A percentile compares a stretch with the other conserved stretches of the same genome.
phyloP scores from a whole-genome alignment of 2,888 invertebrate species.

The Papilio gigon region DNA sequence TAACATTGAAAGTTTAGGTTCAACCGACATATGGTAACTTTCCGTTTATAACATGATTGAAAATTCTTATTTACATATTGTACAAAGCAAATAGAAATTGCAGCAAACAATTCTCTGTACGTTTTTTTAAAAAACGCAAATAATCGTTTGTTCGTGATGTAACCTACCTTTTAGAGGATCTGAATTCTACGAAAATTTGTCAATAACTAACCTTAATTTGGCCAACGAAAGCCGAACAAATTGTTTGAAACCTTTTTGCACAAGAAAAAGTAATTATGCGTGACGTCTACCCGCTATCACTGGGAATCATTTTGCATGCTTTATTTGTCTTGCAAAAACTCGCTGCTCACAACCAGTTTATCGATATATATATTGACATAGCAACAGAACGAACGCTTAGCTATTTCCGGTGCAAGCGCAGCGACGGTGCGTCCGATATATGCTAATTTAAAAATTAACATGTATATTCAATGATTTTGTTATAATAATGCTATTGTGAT shows the following conservation, averaged over 20 bases:
- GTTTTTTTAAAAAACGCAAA: no score
- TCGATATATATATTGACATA: background rate
- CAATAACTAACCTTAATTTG: no score
- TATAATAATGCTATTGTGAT: background rate
- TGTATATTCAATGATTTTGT: background rate
- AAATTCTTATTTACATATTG: background rate
- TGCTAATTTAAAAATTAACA: slow-evolving; percentile 13
- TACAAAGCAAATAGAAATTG: no score
- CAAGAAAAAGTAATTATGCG: no score
- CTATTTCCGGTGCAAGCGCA: slow-evolving; percentile 20
- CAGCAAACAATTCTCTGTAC: no score
- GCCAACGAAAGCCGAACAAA: no score
- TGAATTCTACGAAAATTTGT: no score
- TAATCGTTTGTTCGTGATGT: no score
- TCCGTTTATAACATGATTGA: background rate
- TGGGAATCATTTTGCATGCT: background rate
- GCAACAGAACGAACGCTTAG: slow-evolving; percentile 2
- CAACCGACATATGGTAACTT: background rate
- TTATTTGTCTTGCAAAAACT: background rate
- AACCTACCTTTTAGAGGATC: no score
- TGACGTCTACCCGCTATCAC: no score
- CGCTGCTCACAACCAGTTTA: background rate
- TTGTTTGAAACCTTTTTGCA: no score
- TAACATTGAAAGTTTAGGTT: background rate
- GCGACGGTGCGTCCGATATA: slow-evolving; percentile 1